A percentile compares a stretch with the other conserved stretches of the same genome.
phyloP scores from a whole-genome alignment of 2,797 vertebrate genomes.

The Xenops minutus region DNA sequence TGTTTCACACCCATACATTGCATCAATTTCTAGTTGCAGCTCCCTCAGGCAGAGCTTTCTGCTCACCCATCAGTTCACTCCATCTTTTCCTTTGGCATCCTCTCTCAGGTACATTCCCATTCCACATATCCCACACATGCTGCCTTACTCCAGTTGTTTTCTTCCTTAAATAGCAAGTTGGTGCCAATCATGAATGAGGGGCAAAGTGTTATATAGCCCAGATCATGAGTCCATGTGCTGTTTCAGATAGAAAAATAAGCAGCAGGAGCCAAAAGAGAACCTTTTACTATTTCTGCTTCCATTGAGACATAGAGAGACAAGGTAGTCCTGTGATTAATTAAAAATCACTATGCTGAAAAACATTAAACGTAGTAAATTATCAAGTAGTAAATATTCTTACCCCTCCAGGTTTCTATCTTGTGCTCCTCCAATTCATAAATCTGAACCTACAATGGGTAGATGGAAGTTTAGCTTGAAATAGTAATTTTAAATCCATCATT shows the following conservation, averaged over 20 bases:
- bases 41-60: not conserved
- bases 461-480: not conserved
- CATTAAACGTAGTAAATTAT: not conserved
- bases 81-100: not conserved
- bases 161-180: not conserved
- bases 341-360: not conserved
- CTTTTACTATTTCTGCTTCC: not conserved
- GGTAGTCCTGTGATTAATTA: not conserved
- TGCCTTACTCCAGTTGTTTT: not conserved
- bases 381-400: conserved; percentile 71
- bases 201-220: not conserved
- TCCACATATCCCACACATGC: not conserved
- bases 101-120: not conserved
- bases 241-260: not conserved
- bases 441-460: conserved; percentile 85
- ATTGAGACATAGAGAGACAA: not conserved
- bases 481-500: not conserved
- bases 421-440: conserved; percentile 99
- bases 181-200: fast-evolving
- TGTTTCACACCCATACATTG: not conserved
- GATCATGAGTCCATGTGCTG: not conserved
- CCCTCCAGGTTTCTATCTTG: conserved; percentile 98
- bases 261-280: not conserved
- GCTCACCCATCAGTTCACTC: not conserved
- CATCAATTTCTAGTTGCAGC: not conserved